phyloP scores from a whole-genome alignment of 2,113 vertebrate species.

The Halcyon malimbica region DNA sequence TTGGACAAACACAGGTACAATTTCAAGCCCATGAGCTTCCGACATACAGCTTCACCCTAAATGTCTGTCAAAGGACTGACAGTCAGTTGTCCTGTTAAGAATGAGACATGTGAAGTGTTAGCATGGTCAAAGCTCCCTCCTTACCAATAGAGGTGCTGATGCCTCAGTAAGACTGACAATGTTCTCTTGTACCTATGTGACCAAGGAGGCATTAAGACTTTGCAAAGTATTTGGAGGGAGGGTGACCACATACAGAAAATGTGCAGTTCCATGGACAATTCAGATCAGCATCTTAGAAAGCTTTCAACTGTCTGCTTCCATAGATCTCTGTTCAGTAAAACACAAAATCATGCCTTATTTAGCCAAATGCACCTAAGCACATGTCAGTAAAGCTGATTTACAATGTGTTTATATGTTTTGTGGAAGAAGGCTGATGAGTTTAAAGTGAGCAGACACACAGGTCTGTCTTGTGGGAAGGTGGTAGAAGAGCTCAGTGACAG shows the following conservation, averaged over 20 bases:
- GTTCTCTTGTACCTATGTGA: background rate
- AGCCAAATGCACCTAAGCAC: background rate
- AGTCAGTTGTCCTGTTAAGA: background rate
- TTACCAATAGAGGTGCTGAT: background rate
- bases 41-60: background rate
- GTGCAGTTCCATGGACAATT: background rate
- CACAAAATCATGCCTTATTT: background rate
- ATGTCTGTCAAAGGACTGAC: rapidly evolving
- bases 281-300: background rate
- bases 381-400: background rate
- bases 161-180: background rate
- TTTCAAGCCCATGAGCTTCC: background rate
- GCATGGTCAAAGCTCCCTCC: background rate
- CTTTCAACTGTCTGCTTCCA: background rate
- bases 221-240: background rate
- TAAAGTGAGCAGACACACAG: background rate
- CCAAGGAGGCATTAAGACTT: background rate
- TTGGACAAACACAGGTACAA: background rate
- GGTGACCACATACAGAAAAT: background rate
- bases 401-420: background rate
- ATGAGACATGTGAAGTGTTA: background rate
- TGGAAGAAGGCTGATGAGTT: background rate
- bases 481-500: background rate
- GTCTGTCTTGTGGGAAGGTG: background rate
- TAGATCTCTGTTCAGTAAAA: background rate